Evolutionary conservation across 2,888 invertebrate genomes (phyloP).

Genomic region (Tachina grossa): DNA sequence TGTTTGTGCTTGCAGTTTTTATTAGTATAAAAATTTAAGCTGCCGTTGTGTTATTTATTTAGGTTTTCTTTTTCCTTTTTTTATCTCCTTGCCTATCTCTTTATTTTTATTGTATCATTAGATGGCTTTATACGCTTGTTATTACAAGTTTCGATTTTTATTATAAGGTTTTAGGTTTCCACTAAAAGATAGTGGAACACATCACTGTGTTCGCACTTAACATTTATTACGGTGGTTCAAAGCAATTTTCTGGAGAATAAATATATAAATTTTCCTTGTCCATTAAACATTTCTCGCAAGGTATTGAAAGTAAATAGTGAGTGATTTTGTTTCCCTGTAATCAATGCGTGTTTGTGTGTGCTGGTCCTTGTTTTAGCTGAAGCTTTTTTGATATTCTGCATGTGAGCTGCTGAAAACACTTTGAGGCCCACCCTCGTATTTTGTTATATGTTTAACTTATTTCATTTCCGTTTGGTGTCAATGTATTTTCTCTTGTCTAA

Average conservation of each 20-base stretch:
- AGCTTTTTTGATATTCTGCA: not conserved
- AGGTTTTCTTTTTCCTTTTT: not conserved
- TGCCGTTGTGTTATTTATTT: slow-evolving; percentile 32
- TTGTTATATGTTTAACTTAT: not conserved
- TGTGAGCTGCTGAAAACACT: not conserved
- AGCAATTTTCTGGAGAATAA: too few relatives aligned
- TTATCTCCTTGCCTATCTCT: not conserved
- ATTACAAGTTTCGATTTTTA: slow-evolving; percentile 3
- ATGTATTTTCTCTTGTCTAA: slow-evolving; percentile 45
- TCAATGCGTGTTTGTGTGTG: too few relatives aligned
- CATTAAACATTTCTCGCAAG: too few relatives aligned
- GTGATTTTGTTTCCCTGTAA: too few relatives aligned
- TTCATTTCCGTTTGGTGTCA: slow-evolving; percentile 58
- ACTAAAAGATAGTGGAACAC: too few relatives aligned
- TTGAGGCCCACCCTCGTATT: not conserved
- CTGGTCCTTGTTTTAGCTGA: too few relatives aligned
- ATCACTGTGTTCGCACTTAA: too few relatives aligned
- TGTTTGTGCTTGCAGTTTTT: slow-evolving; percentile 12
- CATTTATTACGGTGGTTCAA: too few relatives aligned
- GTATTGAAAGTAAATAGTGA: too few relatives aligned
- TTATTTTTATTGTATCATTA: not conserved
- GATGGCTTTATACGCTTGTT: not conserved
- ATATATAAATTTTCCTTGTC: too few relatives aligned
- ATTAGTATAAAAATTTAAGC: slow-evolving; percentile 46
- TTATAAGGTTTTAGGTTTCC: not conserved